Conservation (phyloP, 1,140 invertebrate genomes). For the Thaumetopoea pityocampa region DNA sequence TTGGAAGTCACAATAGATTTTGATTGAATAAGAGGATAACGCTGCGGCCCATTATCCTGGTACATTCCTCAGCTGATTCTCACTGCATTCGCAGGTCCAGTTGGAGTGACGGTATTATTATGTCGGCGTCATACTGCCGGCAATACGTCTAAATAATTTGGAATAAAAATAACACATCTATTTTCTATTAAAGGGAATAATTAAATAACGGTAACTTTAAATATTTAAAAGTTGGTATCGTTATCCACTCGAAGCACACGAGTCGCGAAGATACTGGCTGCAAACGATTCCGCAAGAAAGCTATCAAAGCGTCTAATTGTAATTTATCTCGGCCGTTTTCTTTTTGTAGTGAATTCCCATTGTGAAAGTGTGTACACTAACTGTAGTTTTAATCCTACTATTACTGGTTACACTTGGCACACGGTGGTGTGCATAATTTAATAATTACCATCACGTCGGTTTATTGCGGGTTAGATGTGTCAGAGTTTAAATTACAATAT, state of each 20-base stretch:
- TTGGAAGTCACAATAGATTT: too few relatives aligned
- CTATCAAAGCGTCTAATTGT: slow-evolving; percentile 18
- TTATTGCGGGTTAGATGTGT: too few relatives aligned
- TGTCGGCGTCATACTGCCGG: too few relatives aligned
- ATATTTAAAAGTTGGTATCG: slow-evolving; percentile 10
- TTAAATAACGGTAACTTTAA: slow-evolving; percentile 12
- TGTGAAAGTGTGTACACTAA: slow-evolving; percentile 7
- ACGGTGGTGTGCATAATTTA: slow-evolving; percentile 8
- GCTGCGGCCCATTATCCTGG: too few relatives aligned
- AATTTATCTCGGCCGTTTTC: slow-evolving; percentile 16
- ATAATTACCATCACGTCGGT: too few relatives aligned
- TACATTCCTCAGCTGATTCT: too few relatives aligned
- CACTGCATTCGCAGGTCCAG: too few relatives aligned
- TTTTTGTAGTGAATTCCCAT: slow-evolving; percentile 13
- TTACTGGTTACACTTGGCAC: slow-evolving; percentile 10
- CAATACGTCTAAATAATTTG: neutral
- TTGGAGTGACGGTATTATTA: too few relatives aligned
- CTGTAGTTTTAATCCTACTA: slow-evolving; percentile 17
- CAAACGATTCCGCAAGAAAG: slow-evolving; percentile 13
- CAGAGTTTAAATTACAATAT: too few relatives aligned
- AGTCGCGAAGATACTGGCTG: slow-evolving; percentile 1
- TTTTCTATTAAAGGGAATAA: slow-evolving; percentile 9
- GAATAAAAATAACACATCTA: neutral
- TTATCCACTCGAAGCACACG: slow-evolving; percentile 12
- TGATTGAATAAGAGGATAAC: too few relatives aligned